Percentiles rank a stretch among this genome's conserved stretches.
Conservation (phyloP, 2,797 vertebrate species). For the Carcharodon carcharias region DNA sequence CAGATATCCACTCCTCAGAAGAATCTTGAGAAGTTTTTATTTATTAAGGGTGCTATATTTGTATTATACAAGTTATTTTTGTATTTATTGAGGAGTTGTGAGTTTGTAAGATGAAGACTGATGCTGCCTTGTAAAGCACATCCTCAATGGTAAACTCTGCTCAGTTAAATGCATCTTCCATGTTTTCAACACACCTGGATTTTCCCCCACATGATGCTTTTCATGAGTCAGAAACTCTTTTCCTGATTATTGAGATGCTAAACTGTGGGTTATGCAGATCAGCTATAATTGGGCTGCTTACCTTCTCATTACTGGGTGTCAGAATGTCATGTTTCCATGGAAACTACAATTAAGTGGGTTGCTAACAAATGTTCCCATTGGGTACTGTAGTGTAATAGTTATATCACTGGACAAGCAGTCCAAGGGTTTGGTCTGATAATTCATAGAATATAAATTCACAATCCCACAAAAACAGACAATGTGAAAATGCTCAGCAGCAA, state of each 20-base stretch:
- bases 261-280: neutral
- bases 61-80: neutral
- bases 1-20: neutral
- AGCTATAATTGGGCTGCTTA: neutral
- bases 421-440: neutral
- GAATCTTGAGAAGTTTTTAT: neutral
- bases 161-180: neutral
- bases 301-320: neutral
- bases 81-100: neutral
- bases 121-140: neutral
- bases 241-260: neutral
- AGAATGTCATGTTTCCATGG: neutral
- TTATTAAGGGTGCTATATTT: neutral
- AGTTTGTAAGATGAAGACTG: neutral
- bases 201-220: neutral
- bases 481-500: neutral
- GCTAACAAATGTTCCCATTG: neutral
- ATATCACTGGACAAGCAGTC: neutral
- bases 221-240: neutral
- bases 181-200: neutral
- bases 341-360: neutral
- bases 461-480: neutral
- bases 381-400: neutral
- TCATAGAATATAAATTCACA: neutral
- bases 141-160: neutral